These are phyloP conservation scores for Cnemophilus loriae DNA, from an alignment of 2,113 vertebrate species.

Conservation along the genomic window DNA sequence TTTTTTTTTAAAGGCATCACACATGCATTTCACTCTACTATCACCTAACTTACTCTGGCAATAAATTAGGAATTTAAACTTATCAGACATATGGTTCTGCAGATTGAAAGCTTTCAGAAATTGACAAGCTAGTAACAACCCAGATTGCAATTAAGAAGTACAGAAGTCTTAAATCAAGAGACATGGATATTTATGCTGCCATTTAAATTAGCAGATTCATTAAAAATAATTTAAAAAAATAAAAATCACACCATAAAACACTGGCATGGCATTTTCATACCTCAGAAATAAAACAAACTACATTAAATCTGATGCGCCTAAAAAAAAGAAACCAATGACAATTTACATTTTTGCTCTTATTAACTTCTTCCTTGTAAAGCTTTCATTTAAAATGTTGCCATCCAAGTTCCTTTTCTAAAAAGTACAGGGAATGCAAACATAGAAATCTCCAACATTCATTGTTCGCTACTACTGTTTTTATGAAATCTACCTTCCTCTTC, in stretches of 20 bases:
- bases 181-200: background rate
- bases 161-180: background rate
- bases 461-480: background rate
- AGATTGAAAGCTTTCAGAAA: background rate
- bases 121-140: background rate
- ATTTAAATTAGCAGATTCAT: background rate
- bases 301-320: background rate
- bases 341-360: background rate
- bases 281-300: background rate
- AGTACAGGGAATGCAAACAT: background rate
- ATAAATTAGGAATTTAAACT: background rate
- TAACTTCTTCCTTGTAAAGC: background rate
- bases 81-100: background rate
- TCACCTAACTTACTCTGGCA: background rate
- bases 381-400: background rate
- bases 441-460: background rate
- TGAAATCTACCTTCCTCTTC: background rate
- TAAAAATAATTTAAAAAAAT: background rate
- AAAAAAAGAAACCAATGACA: background rate
- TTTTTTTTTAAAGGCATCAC: background rate
- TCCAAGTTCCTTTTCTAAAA: background rate
- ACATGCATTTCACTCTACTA: background rate
- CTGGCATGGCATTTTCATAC: background rate
- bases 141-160: background rate
- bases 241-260: background rate